Conservation (phyloP, 2,797 vertebrate species). For the Prunella strophiata region DNA sequence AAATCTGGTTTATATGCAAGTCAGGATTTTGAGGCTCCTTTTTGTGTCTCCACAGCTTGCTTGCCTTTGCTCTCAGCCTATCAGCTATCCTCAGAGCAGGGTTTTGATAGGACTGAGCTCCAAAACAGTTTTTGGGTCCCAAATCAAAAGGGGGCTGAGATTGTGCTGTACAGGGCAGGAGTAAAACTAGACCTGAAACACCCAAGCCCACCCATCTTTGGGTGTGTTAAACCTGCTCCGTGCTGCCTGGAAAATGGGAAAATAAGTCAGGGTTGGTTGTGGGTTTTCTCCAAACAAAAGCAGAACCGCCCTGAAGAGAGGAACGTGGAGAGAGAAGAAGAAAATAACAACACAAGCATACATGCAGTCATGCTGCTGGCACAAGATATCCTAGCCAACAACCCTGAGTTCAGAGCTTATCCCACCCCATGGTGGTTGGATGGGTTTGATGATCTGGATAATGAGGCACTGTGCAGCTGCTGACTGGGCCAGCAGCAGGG, state of each 20-base stretch:
- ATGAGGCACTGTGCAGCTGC: accelerated
- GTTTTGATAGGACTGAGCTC: background rate
- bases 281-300: background rate
- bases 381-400: background rate
- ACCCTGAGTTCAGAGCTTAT: background rate
- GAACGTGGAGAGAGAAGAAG: background rate
- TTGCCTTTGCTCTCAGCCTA: background rate
- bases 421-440: accelerated
- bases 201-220: background rate
- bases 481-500: background rate
- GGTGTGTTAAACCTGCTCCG: background rate
- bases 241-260: background rate
- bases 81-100: background rate
- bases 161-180: background rate
- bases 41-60: background rate
- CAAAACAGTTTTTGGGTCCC: background rate
- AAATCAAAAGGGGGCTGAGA: background rate
- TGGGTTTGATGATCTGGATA: accelerated
- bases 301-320: background rate
- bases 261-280: background rate
- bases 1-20: slow-evolving; percentile 13
- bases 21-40: background rate
- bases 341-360: background rate
- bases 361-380: background rate
- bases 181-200: background rate